Evolutionary conservation across 2,113 vertebrate genomes (phyloP), one percentile per base, ranked within the genome.

Genomic region (Dascyllus trimaculatus): DNA sequence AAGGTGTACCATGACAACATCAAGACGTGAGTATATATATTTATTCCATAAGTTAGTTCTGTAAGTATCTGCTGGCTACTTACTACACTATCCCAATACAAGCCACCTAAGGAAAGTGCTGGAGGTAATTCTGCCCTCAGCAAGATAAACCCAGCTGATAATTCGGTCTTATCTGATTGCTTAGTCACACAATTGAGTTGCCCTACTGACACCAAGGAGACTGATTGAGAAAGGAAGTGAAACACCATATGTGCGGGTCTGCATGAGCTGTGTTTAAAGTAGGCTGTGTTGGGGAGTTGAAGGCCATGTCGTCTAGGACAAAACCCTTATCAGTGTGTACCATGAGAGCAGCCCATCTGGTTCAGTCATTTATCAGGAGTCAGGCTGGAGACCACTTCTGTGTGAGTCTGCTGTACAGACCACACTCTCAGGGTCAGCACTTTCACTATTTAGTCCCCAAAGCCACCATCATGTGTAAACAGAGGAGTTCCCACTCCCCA

Each of bases 1-100:
- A 99, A 99, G 90, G 97, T 99, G 71, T 99, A 99, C 94, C 98
- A 99, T 86, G 98, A 99, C 89, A 99, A 99, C 96, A 99, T 99
- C 92, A 99, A 99, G 94, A 99, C 98, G 98, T 99, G 92, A 99
- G 98, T 97, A 90, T 63, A 49, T 13, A 5, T 9, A 22, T 70
- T 64, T 49, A 4, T 43, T 45, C 15, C 4, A n/a, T 17, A 14
- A 10, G 45, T 46, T 5, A 0, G 4, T 69, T 53, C 45, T 11
- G 19, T 53, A 4, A 46, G 45, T 17, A 22, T 57, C 17, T 49
- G 22, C 51, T 2, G 5, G 21, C 11, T 15, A 22, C 58, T 80
- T 17, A 21, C 5, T 43, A 22, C 25, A 2, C 24, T 59, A 21
- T 35, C 14, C 32, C 38, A 13, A 25, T 51, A 56, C 61, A 11